Percentiles rank a stretch among this genome's conserved stretches.
phyloP scores from a whole-genome alignment of 1,140 invertebrate species.

The Parapsyche elsis region DNA sequence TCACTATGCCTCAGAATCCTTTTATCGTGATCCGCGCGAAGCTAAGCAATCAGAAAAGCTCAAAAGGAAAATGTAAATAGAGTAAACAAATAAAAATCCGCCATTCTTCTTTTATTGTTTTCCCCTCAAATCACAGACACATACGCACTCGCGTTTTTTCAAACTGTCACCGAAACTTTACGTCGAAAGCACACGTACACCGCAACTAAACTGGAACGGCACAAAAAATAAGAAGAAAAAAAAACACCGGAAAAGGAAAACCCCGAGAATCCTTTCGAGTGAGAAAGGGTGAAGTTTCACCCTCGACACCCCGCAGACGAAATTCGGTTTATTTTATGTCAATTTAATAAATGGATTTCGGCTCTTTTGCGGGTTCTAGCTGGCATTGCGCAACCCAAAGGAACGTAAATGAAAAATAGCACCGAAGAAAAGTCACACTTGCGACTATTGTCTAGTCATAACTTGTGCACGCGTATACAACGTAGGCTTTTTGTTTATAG shows the following conservation, averaged over 20 bases:
- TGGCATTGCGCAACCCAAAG: too few species aligned
- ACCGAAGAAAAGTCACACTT: too few species aligned
- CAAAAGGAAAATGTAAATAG: slow-evolving; percentile 26
- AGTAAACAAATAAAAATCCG: slow-evolving; percentile 5
- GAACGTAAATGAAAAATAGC: too few species aligned
- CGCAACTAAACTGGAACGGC: slow-evolving; percentile 15
- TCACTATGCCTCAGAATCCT: background rate
- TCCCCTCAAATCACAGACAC: slow-evolving; percentile 15
- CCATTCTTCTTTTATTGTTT: slow-evolving; percentile 20
- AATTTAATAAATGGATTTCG: slow-evolving; percentile 24
- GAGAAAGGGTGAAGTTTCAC: slow-evolving; percentile 1
- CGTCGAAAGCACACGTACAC: background rate
- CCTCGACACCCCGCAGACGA: slow-evolving; percentile 22
- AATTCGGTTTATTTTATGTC: slow-evolving; percentile 26
- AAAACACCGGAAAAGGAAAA: background rate
- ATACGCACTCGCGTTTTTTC: background rate
- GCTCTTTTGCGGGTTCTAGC: background rate
- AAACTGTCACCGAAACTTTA: slow-evolving; percentile 14
- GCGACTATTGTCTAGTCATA: too few species aligned
- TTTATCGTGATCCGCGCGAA: background rate
- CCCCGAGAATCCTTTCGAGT: slow-evolving; percentile 5
- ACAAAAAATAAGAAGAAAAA: background rate
- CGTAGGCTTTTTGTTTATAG: too few species aligned
- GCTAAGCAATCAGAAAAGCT: slow-evolving; percentile 2
- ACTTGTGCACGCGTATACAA: too few species aligned